These are phyloP conservation scores for Sycophila sp. DNA, from an alignment of 1,140 invertebrate genomes.

Conservation along the genomic window DNA sequence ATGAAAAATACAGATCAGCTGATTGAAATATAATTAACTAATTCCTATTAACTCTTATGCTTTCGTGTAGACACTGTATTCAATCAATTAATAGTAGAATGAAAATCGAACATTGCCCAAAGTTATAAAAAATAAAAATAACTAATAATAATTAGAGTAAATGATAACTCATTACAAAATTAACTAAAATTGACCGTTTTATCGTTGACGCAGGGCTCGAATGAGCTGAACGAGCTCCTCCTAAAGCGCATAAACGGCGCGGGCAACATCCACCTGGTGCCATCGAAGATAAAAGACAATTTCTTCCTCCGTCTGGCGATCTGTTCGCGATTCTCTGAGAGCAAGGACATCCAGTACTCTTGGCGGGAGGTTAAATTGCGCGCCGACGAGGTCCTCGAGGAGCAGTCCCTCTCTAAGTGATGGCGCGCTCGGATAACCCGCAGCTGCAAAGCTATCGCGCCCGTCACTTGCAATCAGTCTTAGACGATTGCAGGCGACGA, in stretches of 20 bases:
- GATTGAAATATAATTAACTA: no score
- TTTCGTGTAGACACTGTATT: no score
- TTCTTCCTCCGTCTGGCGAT: constrained; percentile 93
- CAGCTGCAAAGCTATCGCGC: constrained; percentile 54
- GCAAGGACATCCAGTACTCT: constrained; percentile 84
- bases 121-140: no score
- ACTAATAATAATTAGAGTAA: no score
- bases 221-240: constrained; percentile 85
- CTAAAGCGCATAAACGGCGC: constrained; percentile 89
- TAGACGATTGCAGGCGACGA: constrained; percentile 37
- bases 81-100: no score
- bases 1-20: no score
- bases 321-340: constrained; percentile 86
- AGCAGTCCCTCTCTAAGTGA: constrained; percentile 64
- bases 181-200: background rate
- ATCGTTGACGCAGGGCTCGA: constrained; percentile 71
- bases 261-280: constrained; percentile 93
- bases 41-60: no score
- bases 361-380: constrained; percentile 86
- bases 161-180: background rate
- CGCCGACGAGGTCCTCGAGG: constrained; percentile 74
- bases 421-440: constrained; percentile 62
- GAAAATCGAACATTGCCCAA: no score
- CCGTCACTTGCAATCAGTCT: constrained; percentile 61
- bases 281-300: constrained; percentile 83